Conservation (phyloP, 2,888 invertebrate species). For the Campaea margaritaria region DNA sequence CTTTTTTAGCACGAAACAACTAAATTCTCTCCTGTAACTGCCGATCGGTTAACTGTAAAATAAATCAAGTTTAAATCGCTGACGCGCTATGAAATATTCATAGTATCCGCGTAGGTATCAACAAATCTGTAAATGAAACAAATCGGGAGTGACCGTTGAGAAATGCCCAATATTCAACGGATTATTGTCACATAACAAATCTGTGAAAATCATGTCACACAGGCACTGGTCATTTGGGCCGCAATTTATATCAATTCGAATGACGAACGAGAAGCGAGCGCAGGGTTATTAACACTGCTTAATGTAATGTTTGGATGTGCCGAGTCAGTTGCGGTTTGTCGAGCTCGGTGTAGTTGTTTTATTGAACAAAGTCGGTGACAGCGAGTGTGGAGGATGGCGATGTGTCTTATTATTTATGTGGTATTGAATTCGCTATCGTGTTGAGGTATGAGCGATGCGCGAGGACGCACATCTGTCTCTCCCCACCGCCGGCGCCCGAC, state of each 20-base stretch:
- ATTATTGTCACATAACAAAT: slow-evolving; percentile 32
- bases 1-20: slow-evolving; percentile 19
- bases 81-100: slow-evolving; percentile 30
- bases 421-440: slow-evolving; percentile 76
- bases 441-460: slow-evolving; percentile 73
- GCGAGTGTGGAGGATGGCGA: slow-evolving; percentile 29
- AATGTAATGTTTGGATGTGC: slow-evolving; percentile 56
- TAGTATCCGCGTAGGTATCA: slow-evolving; percentile 28
- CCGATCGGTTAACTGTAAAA: slow-evolving; percentile 22
- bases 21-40: slow-evolving; percentile 10
- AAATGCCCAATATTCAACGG: slow-evolving; percentile 22
- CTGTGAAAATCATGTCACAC: slow-evolving; percentile 28
- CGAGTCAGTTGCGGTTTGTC: slow-evolving; percentile 48
- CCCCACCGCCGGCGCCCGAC: slow-evolving; percentile 72
- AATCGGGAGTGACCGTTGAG: slow-evolving; percentile 12
- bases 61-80: slow-evolving; percentile 28
- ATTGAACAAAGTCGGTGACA: slow-evolving; percentile 50
- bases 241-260: slow-evolving; percentile 46
- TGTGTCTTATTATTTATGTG: slow-evolving; percentile 51
- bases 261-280: slow-evolving; percentile 46
- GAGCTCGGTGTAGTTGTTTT: slow-evolving; percentile 26
- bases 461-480: slow-evolving; percentile 75
- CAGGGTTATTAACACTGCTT: slow-evolving; percentile 48
- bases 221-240: slow-evolving; percentile 38
- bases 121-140: slow-evolving; percentile 13